Base-by-base conservation (phyloP, 2,113 vertebrate genomes). In the Rhinopomastus cyanomelas region DNA sequence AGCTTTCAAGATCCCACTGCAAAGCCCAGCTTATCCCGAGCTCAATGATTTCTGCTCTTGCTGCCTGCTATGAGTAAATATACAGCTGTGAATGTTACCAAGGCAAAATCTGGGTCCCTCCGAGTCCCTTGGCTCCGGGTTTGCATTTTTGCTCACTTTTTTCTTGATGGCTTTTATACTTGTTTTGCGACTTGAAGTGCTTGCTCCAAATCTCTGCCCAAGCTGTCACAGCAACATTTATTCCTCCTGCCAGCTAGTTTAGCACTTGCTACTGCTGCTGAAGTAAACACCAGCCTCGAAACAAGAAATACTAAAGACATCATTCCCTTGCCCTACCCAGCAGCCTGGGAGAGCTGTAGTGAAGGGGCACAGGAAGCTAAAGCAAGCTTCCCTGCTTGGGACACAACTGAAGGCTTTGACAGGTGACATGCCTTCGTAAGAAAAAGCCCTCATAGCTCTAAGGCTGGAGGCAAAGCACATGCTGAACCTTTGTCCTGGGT, bases 141-240 rank as follows among this genome's bases (percentile, higher is more conserved):
- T 36, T 49, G 8, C 13, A 9, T 57, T 74, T 88, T 59, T 55
- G 3, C 52, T 75, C 2, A 4, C 32, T 49, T 87, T 84, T 52
- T 78, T 53, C 67, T 25, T 69, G 17, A 32, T 57, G 36, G 6
- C 7, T 75, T 90, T 87, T 73, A 17, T 76, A 49, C 23, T 82
- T 76, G 53, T 86, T 91, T 77, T 92, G 74, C 48, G 73, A 78
- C 60, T 92, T 79, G 30, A 75, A 89, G 21, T 11, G 46, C 26
- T 21, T 82, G 49, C 87, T 79, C 52, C 82, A 91, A 51, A 77
- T 77, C 80, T 74, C 87, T 67, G 60, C 77, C 74, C 78, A 65
- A 91, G 56, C 65, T 88, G 77, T 67, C 80, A 83, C 39, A 85
- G 66, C 66, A 92, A 87, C 71, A 67, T 78, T 71, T 68, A 86